A percentile compares a stretch with the other conserved stretches of the same genome.
Evolutionary conservation across 2,888 invertebrate species (phyloP).

Genomic region (Eulithis prunata): DNA sequence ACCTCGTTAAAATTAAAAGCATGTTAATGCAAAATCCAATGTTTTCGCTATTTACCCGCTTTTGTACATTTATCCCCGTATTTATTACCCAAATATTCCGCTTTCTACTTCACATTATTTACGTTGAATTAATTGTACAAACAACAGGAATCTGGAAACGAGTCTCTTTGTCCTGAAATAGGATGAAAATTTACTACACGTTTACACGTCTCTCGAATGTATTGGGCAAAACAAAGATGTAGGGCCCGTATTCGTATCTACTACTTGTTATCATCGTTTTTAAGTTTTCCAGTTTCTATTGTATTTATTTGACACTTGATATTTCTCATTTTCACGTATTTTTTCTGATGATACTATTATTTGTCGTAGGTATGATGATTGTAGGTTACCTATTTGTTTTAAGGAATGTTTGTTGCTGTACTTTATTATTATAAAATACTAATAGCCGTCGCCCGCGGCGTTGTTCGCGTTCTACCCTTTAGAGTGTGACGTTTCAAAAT

Average conservation of each 20-base stretch:
- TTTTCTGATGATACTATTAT: too few relatives aligned
- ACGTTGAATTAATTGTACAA: constrained; percentile 41
- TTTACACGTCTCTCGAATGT: neutral
- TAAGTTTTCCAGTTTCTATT: too few relatives aligned
- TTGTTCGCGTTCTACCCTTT: too few relatives aligned
- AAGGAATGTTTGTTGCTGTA: too few relatives aligned
- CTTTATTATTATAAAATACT: too few relatives aligned
- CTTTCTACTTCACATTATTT: constrained; percentile 39
- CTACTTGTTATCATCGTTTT: too few relatives aligned
- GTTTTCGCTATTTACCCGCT: constrained; percentile 8
- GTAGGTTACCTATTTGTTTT: too few relatives aligned
- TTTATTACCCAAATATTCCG: constrained; percentile 38
- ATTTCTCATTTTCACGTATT: too few relatives aligned
- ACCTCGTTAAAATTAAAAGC: neutral
- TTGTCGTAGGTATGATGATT: too few relatives aligned
- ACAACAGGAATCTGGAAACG: constrained; percentile 37
- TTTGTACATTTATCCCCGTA: constrained; percentile 31
- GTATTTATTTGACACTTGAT: too few relatives aligned
- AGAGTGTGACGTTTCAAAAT: too few relatives aligned
- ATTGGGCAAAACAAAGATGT: neutral
- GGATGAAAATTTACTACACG: constrained; percentile 14
- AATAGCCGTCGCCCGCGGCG: too few relatives aligned
- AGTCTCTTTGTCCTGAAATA: constrained; percentile 38
- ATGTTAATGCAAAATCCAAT: constrained; percentile 4
- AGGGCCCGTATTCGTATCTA: neutral